Conservation (phyloP, 2,113 vertebrate genomes). For the Prietella phreatophila region DNA sequence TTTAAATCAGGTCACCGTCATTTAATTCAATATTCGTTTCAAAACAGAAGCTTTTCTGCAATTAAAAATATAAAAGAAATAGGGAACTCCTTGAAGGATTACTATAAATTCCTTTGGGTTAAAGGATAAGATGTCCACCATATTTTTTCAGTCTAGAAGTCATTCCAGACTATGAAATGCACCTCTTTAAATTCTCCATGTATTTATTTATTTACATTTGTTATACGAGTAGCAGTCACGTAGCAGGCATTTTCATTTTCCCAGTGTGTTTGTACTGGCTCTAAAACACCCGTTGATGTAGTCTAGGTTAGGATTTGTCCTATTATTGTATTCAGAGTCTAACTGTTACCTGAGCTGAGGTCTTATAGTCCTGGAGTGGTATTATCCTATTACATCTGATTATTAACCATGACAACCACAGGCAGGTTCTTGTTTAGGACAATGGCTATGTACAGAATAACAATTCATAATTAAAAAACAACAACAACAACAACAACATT, state of each 20-base stretch:
- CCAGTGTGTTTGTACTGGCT: not conserved
- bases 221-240: not conserved
- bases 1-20: slow-evolving; percentile 63
- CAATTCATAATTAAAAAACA: not conserved
- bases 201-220: not conserved
- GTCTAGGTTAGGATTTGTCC: not conserved
- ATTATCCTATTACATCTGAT: not conserved
- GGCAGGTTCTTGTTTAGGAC: not conserved
- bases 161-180: not conserved
- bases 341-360: not conserved
- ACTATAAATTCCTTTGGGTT: not conserved
- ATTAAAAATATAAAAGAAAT: not conserved
- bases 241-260: not conserved
- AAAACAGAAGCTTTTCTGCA: slow-evolving; percentile 70
- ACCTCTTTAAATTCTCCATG: not conserved
- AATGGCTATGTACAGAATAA: not conserved
- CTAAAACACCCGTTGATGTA: not conserved
- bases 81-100: not conserved
- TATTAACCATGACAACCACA: not conserved
- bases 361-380: not conserved
- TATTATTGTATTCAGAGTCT: not conserved
- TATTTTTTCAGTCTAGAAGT: not conserved
- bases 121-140: not conserved
- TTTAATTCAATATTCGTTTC: slow-evolving; percentile 73
- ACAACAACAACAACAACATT: not conserved